phyloP scores from a whole-genome alignment of 2,797 vertebrate species.

The Rhinichthys osculus region DNA sequence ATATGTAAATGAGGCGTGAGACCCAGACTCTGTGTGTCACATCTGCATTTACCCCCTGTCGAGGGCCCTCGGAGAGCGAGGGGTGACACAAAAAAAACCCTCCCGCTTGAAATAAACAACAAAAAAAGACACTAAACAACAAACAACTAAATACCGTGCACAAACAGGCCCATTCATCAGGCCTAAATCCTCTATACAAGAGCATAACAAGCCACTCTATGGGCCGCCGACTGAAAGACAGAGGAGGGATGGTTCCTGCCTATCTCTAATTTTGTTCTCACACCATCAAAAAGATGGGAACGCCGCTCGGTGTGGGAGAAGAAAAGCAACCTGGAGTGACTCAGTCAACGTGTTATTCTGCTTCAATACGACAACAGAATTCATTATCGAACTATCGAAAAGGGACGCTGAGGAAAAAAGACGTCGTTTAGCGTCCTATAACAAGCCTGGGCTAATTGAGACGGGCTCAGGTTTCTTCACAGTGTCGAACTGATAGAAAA shows the following conservation, averaged over 20 bases:
- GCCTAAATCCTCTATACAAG: slow-evolving; percentile 56
- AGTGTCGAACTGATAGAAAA: slow-evolving; percentile 8
- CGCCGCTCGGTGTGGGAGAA: slow-evolving; percentile 31
- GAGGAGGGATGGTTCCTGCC: slow-evolving; percentile 51
- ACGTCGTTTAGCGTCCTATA: background rate
- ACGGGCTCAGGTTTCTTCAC: background rate
- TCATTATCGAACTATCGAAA: slow-evolving; percentile 27
- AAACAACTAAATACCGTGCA: slow-evolving; percentile 64
- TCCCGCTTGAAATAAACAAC: slow-evolving; percentile 63
- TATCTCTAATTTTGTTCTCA: slow-evolving; percentile 64
- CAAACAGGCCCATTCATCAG: slow-evolving; percentile 66
- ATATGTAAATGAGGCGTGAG: slow-evolving; percentile 98
- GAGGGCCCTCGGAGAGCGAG: slow-evolving; percentile 83
- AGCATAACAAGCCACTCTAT: slow-evolving; percentile 61
- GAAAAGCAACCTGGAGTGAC: slow-evolving; percentile 55
- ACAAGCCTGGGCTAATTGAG: slow-evolving; percentile 14
- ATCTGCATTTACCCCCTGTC: slow-evolving; percentile 90
- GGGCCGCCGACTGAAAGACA: slow-evolving; percentile 53
- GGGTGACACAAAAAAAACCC: slow-evolving; percentile 59
- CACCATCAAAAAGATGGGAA: slow-evolving; percentile 51
- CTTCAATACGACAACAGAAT: slow-evolving; percentile 14
- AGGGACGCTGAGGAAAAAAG: background rate
- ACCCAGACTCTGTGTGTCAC: slow-evolving; percentile 90
- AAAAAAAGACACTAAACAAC: slow-evolving; percentile 64
- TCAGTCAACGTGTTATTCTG: slow-evolving; percentile 30